Evolutionary conservation across 2,113 vertebrate species (phyloP).

Genomic region (Percopsis transmontana): DNA sequence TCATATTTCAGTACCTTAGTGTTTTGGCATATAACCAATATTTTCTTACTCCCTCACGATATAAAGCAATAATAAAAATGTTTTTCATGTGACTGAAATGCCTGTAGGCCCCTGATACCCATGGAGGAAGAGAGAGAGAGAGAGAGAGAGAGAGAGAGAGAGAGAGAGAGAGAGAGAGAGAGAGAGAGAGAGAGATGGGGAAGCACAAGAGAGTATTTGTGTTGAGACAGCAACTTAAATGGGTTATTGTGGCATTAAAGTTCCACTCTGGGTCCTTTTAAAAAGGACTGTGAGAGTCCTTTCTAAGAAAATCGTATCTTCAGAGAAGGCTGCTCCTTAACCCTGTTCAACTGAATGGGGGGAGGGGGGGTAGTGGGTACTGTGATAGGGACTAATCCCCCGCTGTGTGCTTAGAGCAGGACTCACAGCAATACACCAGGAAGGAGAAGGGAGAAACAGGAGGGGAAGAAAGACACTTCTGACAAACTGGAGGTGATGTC

Average conservation of each 20-base stretch:
- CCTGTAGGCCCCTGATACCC: conserved; percentile 8
- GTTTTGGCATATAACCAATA: conserved; percentile 30
- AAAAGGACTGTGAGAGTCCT: conserved; percentile 46
- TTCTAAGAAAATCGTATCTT: conserved; percentile 60
- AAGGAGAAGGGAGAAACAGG: conserved; percentile 52
- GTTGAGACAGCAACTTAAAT: conserved; percentile 62
- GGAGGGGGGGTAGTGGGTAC: conserved; percentile 47
- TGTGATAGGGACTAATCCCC: conserved; percentile 72
- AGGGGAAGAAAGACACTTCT: conserved; percentile 56
- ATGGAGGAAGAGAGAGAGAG: background rate
- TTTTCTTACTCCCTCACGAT: conserved; percentile 10
- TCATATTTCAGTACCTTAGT: conserved; percentile 7
- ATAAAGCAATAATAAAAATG: conserved; percentile 9
- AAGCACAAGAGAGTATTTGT: conserved; percentile 47
- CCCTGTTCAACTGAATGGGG: conserved; percentile 67
- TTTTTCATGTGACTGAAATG: background rate
- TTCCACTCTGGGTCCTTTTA: conserved; percentile 56
- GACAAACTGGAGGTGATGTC: conserved; percentile 61
- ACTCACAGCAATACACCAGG: conserved; percentile 52
- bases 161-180: conserved; percentile 13
- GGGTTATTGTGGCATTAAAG: conserved; percentile 68
- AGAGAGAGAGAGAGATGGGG: conserved; percentile 32
- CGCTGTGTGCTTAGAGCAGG: conserved; percentile 54
- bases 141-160: background rate
- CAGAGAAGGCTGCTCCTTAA: conserved; percentile 71